A percentile compares a stretch with the other conserved stretches of the same genome.
Evolutionary conservation across 2,797 vertebrate species (phyloP).

Genomic region (Hirundo rustica): DNA sequence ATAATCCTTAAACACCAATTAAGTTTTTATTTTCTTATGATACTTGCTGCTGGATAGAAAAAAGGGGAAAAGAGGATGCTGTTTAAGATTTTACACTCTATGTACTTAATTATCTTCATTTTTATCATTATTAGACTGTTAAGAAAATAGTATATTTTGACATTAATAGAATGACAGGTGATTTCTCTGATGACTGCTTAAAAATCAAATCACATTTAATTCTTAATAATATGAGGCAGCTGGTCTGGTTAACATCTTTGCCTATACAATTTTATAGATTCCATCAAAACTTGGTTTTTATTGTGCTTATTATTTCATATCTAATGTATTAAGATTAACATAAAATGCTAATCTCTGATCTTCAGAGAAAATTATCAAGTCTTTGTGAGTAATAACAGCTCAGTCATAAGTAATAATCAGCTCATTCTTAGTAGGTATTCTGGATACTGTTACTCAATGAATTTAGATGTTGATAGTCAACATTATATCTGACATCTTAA

Average conservation of each 20-base stretch:
- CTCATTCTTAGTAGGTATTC: fast-evolving
- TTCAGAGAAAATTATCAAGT: background rate
- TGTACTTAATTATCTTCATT: background rate
- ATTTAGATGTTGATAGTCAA: background rate
- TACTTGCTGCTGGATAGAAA: background rate
- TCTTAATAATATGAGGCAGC: background rate
- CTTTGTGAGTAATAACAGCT: background rate
- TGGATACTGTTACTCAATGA: background rate
- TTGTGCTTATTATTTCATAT: background rate
- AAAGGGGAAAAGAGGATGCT: background rate
- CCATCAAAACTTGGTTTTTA: background rate
- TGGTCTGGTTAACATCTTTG: background rate
- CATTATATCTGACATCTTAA: background rate
- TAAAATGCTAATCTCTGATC: background rate
- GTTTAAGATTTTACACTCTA: background rate
- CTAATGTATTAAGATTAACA: background rate
- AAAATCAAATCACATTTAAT: background rate
- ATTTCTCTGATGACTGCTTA: background rate
- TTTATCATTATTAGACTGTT: background rate
- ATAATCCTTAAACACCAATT: background rate
- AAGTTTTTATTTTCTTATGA: background rate
- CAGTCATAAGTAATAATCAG: background rate
- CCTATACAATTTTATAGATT: background rate
- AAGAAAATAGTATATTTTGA: background rate
- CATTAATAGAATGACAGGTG: background rate